Percentiles rank a stretch among this genome's conserved stretches.
Evolutionary conservation across 1,140 invertebrate genomes (phyloP).

Genomic region (Chlorops oryzae): DNA sequence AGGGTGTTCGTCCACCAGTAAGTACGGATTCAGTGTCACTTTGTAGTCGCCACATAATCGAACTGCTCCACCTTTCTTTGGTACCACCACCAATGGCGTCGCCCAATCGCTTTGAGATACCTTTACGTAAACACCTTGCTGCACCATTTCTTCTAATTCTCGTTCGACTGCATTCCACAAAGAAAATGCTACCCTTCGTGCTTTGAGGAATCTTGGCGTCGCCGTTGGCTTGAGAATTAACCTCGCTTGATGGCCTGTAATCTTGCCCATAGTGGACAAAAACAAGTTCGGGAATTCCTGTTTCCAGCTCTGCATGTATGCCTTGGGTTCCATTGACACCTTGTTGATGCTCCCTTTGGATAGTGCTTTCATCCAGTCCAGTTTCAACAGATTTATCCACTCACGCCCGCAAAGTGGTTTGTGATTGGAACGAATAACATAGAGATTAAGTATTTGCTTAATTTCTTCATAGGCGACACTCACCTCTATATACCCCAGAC

Average conservation of each 20-base stretch:
- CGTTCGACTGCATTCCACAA: slow-evolving; percentile 2
- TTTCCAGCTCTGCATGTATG: slow-evolving; percentile 1
- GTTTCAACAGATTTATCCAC: background rate
- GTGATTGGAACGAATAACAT: slow-evolving; percentile 1
- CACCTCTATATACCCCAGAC: slow-evolving; percentile 7
- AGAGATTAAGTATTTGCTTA: background rate
- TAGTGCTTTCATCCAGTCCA: background rate
- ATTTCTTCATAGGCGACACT: background rate
- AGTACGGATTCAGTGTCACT: slow-evolving; percentile 21
- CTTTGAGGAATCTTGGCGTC: slow-evolving; percentile 37
- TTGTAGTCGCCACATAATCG: slow-evolving; percentile 15
- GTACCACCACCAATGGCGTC: slow-evolving; percentile 48
- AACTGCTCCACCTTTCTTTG: slow-evolving; percentile 44
- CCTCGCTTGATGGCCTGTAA: slow-evolving; percentile 14
- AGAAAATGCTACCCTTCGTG: slow-evolving; percentile 2
- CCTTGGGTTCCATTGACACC: background rate
- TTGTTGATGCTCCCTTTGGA: background rate
- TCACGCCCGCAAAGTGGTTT: slow-evolving; percentile 6
- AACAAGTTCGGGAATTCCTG: slow-evolving; percentile 6
- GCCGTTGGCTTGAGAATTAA: slow-evolving; percentile 25
- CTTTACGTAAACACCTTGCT: slow-evolving; percentile 3
- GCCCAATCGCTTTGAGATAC: slow-evolving; percentile 31
- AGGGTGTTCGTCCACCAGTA: slow-evolving; percentile 24
- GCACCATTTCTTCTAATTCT: background rate
- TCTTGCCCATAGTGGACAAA: slow-evolving; percentile 13